Base-by-base conservation (phyloP, 2,888 invertebrate species). In the Helicoverpa assulta region DNA sequence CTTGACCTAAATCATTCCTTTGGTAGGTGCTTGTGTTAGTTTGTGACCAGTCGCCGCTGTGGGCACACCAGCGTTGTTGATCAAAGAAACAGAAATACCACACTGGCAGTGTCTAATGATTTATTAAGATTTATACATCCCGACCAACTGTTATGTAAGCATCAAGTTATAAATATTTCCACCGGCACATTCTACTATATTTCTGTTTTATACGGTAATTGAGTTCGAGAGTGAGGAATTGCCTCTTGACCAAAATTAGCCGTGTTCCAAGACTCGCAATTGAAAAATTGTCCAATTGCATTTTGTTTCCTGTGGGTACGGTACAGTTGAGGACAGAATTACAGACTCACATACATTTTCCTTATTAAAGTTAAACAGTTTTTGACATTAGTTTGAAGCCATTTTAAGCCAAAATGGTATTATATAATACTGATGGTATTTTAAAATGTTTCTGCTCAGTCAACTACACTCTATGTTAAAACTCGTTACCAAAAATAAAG, bases 281-380 rank as follows among this genome's bases (percentile, higher is more conserved):
- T 95, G 95, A 89, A 92, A 94, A 94, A 95, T 95, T 95, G 93
- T 80, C 91, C 95, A 94, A 95, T 95, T 95, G 92, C 92, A 92
- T 92, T 92, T 91, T 88, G 90, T 87, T 91, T 94, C 94, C 93
- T 93, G 90, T 90, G 91, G 86, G 85, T 83, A 86, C 73, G 51
- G 92, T 92, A 93, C 93, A 87, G 78, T 73, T 80, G 70, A 43
- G 80, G 63, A 74, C 77, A 87, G 66, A 88, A 85, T 84, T 83
- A 70, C 47, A 76, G 64, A 58, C 37, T 12, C 21, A 6, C 19
- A 26, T 29, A 10, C 14, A 52, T 75, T 75, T 70, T 70, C 80
- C 47, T 68, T 4, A 50, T 37, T 6, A 12, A 16, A 40, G 40
- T 56, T 29, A 21, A 12, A 33, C 21, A 59, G 16, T 10, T 7